These are phyloP conservation scores for Archips xylosteana DNA, from an alignment of 2,888 invertebrate genomes.

Conservation along the genomic window DNA sequence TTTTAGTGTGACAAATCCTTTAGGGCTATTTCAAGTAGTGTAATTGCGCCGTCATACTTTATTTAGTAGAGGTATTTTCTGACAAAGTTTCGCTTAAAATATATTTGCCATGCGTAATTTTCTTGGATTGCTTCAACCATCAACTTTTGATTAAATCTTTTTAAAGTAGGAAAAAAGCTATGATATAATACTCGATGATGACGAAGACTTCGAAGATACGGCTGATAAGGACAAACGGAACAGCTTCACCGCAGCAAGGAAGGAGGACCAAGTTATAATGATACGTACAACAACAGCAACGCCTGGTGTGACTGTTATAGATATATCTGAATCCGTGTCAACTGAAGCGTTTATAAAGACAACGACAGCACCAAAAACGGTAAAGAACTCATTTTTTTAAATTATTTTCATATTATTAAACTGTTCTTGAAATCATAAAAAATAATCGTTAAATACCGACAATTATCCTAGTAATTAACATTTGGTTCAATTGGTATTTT, in stretches of 20 bases:
- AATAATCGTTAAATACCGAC: too few species aligned
- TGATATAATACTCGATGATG: background rate
- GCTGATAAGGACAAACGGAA: background rate
- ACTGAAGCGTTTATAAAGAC: background rate
- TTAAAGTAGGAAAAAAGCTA: slow-evolving; percentile 28
- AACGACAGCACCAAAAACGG: slow-evolving; percentile 9
- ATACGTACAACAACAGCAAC: background rate
- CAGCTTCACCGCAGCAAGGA: background rate
- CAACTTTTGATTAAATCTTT: slow-evolving; percentile 35
- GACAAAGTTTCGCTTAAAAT: background rate
- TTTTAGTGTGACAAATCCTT: too few species aligned
- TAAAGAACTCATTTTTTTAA: background rate
- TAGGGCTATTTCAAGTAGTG: too few species aligned
- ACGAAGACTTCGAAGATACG: background rate
- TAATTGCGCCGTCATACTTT: too few species aligned
- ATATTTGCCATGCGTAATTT: background rate
- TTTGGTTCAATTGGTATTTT: too few species aligned
- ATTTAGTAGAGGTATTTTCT: too few species aligned
- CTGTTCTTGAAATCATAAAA: too few species aligned
- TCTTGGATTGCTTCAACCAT: slow-evolving; percentile 7
- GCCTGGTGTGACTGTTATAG: slow-evolving; percentile 1
- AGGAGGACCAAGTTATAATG: slow-evolving; percentile 1
- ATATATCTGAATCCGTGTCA: background rate
- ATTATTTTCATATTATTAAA: too few species aligned
- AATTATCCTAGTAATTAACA: too few species aligned